phyloP scores from a whole-genome alignment of 2,113 vertebrate genomes.

The Antidorcas marsupialis region DNA sequence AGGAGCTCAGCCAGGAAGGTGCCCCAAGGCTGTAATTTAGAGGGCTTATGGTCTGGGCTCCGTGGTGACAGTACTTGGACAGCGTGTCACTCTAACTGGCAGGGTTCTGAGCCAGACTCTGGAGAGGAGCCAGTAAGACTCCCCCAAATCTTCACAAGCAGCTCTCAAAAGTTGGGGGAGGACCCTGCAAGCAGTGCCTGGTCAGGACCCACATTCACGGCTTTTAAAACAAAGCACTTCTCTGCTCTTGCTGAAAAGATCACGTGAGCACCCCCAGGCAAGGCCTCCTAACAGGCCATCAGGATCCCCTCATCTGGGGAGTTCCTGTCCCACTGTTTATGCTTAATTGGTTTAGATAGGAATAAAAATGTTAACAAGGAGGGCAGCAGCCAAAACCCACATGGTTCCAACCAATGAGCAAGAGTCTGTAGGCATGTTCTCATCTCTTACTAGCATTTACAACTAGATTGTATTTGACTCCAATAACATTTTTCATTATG shows the following conservation, averaged over 20 bases:
- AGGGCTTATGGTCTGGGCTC: background rate
- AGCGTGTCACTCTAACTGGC: background rate
- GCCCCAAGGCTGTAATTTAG: accelerated
- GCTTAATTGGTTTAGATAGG: background rate
- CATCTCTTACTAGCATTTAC: background rate
- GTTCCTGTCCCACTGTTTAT: background rate
- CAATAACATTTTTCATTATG: background rate
- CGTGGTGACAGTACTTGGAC: too few relatives aligned
- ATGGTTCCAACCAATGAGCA: background rate
- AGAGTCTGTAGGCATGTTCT: background rate
- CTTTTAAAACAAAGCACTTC: background rate
- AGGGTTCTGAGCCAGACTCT: background rate
- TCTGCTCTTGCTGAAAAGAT: background rate
- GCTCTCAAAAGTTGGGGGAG: background rate
- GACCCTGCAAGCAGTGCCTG: background rate
- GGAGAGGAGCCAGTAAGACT: background rate
- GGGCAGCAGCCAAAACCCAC: background rate
- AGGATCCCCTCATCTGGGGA: background rate
- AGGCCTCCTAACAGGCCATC: background rate
- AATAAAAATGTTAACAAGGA: background rate
- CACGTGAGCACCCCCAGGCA: background rate
- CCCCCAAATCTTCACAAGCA: background rate
- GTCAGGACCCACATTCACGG: too few relatives aligned
- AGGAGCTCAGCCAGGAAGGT: background rate
- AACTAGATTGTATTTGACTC: background rate